phyloP scores from a whole-genome alignment of 2,113 vertebrate genomes.

The Gobiocypris rarus region DNA sequence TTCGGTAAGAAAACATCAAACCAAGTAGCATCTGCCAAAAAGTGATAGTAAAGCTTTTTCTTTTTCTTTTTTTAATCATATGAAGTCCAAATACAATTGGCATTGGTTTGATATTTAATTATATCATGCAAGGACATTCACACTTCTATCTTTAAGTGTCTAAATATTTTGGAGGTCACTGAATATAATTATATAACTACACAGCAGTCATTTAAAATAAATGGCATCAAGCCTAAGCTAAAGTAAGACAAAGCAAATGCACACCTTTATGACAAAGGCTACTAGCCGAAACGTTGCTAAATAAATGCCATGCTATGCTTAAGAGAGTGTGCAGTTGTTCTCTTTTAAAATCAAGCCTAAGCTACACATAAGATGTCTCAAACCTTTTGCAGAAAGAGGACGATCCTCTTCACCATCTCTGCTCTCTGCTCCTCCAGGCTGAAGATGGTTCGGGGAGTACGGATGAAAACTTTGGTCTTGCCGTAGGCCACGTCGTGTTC shows the following conservation, averaged over 20 bases:
- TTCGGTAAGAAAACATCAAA: not conserved
- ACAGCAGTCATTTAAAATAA: not conserved
- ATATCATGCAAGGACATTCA: not conserved
- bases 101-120: not conserved
- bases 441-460: conserved; percentile 92
- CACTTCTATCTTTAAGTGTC: not conserved
- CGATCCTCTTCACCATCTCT: conserved; percentile 90
- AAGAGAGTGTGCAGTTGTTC: too few relatives aligned
- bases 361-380: conserved; percentile 38
- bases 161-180: not conserved
- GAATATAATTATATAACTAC: not conserved
- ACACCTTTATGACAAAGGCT: too few relatives aligned
- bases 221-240: not conserved
- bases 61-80: too few relatives aligned
- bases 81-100: not conserved
- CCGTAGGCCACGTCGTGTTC: conserved; percentile 94
- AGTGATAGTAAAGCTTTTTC: not conserved
- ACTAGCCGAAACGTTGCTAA: too few relatives aligned
- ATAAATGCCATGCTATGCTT: too few relatives aligned
- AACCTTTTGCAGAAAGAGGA: conserved; percentile 98
- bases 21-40: not conserved
- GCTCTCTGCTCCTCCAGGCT: conserved; percentile 91
- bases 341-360: not conserved
- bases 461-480: conserved; percentile 95
- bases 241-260: too few relatives aligned